Evolutionary conservation across 2,113 vertebrate genomes (phyloP).

Genomic region (Triplophysa siluroides): DNA sequence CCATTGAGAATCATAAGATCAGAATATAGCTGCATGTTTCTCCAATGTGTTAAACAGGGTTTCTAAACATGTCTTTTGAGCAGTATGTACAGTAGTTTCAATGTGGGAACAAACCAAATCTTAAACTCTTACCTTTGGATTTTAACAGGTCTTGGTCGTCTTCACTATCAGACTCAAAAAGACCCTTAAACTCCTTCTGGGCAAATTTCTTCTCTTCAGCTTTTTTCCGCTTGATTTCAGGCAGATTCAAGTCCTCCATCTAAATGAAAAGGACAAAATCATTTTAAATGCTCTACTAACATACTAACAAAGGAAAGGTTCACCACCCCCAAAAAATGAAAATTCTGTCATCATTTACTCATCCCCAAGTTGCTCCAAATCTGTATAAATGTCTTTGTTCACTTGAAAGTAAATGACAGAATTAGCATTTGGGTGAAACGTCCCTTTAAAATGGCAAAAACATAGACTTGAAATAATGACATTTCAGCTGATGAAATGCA

Average conservation of each 20-base stretch:
- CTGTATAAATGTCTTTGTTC: too few relatives aligned
- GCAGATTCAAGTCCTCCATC: slow-evolving; percentile 92
- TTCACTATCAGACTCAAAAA: slow-evolving; percentile 83
- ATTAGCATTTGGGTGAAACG: too few relatives aligned
- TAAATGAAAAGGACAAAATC: slow-evolving; percentile 55
- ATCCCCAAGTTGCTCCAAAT: too few relatives aligned
- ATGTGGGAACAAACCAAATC: background rate
- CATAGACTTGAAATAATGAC: background rate
- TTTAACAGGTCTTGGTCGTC: slow-evolving; percentile 71
- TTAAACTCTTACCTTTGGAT: slow-evolving; percentile 73
- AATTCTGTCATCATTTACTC: too few relatives aligned
- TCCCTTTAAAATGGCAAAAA: too few relatives aligned
- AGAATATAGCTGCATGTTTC: too few relatives aligned
- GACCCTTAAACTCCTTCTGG: slow-evolving; percentile 87
- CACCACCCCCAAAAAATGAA: too few relatives aligned
- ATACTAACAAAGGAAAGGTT: too few relatives aligned
- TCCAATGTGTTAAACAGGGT: too few relatives aligned
- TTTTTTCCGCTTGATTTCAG: slow-evolving; percentile 88
- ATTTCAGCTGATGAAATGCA: background rate
- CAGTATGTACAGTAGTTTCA: background rate
- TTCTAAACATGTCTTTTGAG: background rate
- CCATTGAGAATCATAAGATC: too few relatives aligned
- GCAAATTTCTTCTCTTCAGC: slow-evolving; percentile 82
- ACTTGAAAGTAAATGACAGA: too few relatives aligned
- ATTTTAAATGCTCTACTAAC: background rate